Evolutionary conservation across 2,113 vertebrate genomes (phyloP).

Genomic region (Phyllostomus hastatus): DNA sequence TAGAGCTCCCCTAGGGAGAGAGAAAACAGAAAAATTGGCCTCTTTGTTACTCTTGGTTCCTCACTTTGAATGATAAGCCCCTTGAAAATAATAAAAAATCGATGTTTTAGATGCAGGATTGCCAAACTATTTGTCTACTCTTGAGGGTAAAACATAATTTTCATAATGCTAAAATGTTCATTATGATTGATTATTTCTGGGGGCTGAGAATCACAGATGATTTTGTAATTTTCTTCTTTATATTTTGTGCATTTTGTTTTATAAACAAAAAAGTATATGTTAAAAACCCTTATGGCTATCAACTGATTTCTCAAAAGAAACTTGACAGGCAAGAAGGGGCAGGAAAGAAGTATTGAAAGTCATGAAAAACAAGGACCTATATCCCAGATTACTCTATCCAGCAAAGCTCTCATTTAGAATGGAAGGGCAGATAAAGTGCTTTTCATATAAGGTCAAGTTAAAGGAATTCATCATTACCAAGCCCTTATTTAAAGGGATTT

Average conservation of each 20-base stretch:
- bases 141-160: not conserved
- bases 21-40: not conserved
- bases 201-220: not conserved
- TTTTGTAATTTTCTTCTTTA: constrained; percentile 17
- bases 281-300: not conserved
- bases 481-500: no score
- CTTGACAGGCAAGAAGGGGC: no score
- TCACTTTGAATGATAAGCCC: not conserved
- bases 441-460: no score
- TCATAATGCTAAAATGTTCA: not conserved
- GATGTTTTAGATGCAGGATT: not conserved
- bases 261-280: not conserved
- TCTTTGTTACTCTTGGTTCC: not conserved
- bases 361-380: no score
- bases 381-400: no score
- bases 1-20: not conserved
- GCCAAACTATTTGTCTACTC: not conserved
- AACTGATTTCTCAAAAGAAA: no score
- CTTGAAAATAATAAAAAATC: not conserved
- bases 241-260: not conserved
- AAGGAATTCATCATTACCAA: no score
- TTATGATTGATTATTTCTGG: not conserved
- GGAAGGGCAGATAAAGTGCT: no score
- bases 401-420: no score
- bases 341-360: no score